These are phyloP conservation scores for Hemibagrus wyckioides DNA, from an alignment of 2,113 vertebrate genomes.

Conservation along the genomic window DNA sequence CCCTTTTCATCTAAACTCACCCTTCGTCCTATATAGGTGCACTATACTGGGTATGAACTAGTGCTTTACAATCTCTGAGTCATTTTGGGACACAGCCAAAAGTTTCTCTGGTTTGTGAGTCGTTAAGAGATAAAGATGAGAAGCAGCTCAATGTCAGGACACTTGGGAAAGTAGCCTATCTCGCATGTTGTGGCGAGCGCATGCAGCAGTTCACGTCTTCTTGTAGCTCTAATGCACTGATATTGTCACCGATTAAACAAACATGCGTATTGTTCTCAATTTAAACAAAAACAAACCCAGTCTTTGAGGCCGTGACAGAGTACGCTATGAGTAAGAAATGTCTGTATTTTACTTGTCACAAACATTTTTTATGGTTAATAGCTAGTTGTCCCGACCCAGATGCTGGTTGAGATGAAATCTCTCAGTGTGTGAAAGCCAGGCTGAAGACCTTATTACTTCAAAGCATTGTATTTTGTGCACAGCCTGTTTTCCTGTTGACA, in stretches of 20 bases:
- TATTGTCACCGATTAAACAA: neutral
- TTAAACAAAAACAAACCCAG: constrained; percentile 35
- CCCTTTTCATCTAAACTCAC: neutral
- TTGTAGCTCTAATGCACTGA: neutral
- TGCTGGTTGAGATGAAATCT: constrained; percentile 49
- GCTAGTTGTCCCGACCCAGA: constrained; percentile 43
- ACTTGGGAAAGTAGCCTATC: neutral
- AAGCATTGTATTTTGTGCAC: constrained; percentile 45
- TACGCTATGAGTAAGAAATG: constrained; percentile 22
- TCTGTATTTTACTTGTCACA: constrained; percentile 45
- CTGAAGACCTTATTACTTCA: neutral
- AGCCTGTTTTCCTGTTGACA: constrained; percentile 71
- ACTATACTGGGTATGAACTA: neutral
- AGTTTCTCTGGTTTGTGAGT: neutral
- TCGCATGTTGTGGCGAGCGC: neutral
- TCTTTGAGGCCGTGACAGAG: neutral
- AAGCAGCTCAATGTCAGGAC: constrained; percentile 33
- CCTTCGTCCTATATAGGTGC: neutral
- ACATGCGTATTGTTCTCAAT: neutral
- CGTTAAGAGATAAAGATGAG: constrained; percentile 4
- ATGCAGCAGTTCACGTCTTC: neutral
- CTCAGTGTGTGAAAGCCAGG: neutral
- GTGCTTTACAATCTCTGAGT: neutral
- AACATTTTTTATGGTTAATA: constrained; percentile 62
- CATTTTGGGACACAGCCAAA: neutral